Conservation (phyloP, 2,888 invertebrate genomes). For the Ptycholaimellus sp. region DNA sequence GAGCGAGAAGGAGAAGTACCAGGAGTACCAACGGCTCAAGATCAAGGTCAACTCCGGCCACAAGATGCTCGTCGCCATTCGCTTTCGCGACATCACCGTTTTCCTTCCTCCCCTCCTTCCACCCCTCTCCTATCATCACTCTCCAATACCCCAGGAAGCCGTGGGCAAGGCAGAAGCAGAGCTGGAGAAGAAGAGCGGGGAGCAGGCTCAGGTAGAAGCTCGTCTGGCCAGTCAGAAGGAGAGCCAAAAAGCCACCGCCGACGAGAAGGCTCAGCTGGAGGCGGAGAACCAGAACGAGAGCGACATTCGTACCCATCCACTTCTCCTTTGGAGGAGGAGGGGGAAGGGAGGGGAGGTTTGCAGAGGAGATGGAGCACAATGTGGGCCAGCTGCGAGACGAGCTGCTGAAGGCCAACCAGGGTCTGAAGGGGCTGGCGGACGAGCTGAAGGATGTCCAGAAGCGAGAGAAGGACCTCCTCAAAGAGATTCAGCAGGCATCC, state of each 20-base stretch:
- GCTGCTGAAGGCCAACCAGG: slow-evolving; percentile 56
- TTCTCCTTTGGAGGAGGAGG: no score
- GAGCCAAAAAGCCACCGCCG: no score
- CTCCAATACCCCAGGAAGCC: not conserved
- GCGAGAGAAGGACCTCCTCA: not conserved
- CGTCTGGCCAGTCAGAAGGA: not conserved
- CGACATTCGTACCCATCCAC: no score
- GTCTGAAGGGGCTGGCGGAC: slow-evolving; percentile 17
- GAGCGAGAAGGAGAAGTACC: slow-evolving; percentile 53
- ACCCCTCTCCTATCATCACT: not conserved
- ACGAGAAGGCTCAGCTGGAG: no score
- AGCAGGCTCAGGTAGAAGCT: not conserved
- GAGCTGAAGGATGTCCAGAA: slow-evolving; percentile 4
- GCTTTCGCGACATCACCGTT: not conserved
- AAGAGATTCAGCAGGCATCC: not conserved
- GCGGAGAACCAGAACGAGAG: no score
- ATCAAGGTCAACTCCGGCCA: slow-evolving; percentile 46
- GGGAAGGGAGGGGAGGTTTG: no score
- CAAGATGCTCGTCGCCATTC: not conserved
- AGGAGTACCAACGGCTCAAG: slow-evolving; percentile 58
- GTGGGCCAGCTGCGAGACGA: slow-evolving; percentile 61
- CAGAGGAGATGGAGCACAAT: no score
- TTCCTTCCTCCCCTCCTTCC: not conserved
- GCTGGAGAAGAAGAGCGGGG: not conserved
- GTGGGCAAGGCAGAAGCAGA: not conserved